These are phyloP conservation scores for Willowsia nigromaculata DNA, from an alignment of 2,888 invertebrate genomes.

Conservation along the genomic window DNA sequence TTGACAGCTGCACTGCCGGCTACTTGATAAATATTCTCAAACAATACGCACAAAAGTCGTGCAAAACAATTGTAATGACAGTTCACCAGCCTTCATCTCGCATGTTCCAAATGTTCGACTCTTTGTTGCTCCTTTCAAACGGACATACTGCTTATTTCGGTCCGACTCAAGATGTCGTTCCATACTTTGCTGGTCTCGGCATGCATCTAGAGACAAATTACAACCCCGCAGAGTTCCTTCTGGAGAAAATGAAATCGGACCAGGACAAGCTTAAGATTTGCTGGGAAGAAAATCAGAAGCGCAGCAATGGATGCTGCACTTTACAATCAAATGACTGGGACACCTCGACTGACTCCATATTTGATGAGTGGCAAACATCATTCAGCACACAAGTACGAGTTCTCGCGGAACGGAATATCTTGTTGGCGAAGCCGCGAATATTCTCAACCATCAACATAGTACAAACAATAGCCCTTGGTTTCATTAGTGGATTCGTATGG, in stretches of 20 bases:
- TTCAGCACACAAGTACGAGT: conserved; percentile 89
- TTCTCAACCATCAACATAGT: conserved; percentile 88
- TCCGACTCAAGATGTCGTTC: conserved; percentile 85
- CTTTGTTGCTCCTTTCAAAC: conserved; percentile 85
- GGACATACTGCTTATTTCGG: conserved; percentile 89
- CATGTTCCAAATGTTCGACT: conserved; percentile 90
- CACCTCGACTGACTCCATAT: conserved; percentile 45
- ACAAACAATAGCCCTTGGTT: conserved; percentile 86
- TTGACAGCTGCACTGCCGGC: conserved; percentile 88
- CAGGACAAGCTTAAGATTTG: conserved; percentile 21
- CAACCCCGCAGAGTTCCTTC: conserved; percentile 90
- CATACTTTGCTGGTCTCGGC: conserved; percentile 87
- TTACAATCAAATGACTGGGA: conserved; percentile 17
- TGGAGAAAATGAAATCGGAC: conserved; percentile 77
- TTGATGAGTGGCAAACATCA: conserved; percentile 85
- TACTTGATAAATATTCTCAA: conserved; percentile 87
- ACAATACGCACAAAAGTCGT: conserved; percentile 87
- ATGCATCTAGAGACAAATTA: conserved; percentile 87
- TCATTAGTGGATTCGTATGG: conserved; percentile 88
- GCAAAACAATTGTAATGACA: conserved; percentile 89
- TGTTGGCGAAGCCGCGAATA: conserved; percentile 87
- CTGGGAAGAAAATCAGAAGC: conserved; percentile 59
- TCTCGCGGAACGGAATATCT: conserved; percentile 87
- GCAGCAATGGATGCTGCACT: conserved; percentile 22
- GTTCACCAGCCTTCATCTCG: conserved; percentile 91